These are phyloP conservation scores for Papilio gigon DNA, from an alignment of 2,888 invertebrate species.

Conservation along the genomic window DNA sequence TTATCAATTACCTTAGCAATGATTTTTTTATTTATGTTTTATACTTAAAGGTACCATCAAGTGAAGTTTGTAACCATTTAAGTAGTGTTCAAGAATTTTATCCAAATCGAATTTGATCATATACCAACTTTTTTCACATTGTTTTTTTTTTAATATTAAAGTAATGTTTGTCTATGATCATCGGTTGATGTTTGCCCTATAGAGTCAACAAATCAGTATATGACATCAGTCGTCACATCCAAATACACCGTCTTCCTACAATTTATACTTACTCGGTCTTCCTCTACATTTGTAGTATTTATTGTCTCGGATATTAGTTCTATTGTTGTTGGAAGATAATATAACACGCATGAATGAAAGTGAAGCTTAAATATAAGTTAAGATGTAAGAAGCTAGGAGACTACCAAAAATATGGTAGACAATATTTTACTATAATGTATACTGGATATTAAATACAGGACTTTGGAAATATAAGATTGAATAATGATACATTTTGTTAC, in stretches of 20 bases:
- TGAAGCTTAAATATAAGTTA: slow-evolving; percentile 34
- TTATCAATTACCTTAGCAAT: no score
- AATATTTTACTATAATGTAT: slow-evolving; percentile 58
- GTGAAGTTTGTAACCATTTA: no score
- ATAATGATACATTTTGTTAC: slow-evolving; percentile 30
- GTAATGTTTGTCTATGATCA: not conserved
- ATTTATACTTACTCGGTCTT: no score
- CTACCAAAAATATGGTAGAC: slow-evolving; percentile 73
- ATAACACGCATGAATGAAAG: slow-evolving; percentile 10
- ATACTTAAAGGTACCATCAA: no score
- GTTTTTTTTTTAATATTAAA: not conserved
- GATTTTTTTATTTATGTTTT: no score
- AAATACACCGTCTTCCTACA: no score
- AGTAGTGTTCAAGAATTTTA: not conserved
- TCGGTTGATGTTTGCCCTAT: no score
- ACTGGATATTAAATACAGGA: slow-evolving; percentile 63
- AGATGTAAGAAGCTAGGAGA: slow-evolving; percentile 64
- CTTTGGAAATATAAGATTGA: slow-evolving; percentile 43
- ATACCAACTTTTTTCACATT: not conserved
- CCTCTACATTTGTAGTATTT: not conserved
- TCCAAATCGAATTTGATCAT: no score
- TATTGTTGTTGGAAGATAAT: not conserved
- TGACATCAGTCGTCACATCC: no score
- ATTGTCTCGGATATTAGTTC: not conserved
- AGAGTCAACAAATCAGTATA: no score